phyloP scores from a whole-genome alignment of 2,113 vertebrate species.

The Nesogale talazaci region DNA sequence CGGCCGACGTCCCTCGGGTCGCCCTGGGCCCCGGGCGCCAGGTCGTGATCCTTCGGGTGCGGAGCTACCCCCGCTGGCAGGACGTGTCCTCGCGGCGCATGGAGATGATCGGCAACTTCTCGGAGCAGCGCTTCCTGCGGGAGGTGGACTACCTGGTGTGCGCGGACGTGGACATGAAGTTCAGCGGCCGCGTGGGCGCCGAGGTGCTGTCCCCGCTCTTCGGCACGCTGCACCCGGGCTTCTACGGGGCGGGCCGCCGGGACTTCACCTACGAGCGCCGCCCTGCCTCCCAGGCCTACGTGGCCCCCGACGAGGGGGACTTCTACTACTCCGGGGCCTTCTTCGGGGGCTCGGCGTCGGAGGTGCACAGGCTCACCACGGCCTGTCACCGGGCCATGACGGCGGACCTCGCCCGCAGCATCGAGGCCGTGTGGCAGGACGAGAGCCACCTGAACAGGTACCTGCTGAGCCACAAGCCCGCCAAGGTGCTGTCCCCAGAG shows the following conservation, averaged over 20 bases:
- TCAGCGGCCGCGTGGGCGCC: slow-evolving; percentile 76
- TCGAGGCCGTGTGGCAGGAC: slow-evolving; percentile 85
- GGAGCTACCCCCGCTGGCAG: slow-evolving; percentile 79
- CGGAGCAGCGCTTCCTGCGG: background rate
- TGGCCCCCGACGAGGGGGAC: slow-evolving; percentile 75
- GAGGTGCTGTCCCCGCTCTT: slow-evolving; percentile 80
- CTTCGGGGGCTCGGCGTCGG: slow-evolving; percentile 77
- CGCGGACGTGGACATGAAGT: slow-evolving; percentile 82
- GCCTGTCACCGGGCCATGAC: slow-evolving; percentile 77
- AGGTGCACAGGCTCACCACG: slow-evolving; percentile 75
- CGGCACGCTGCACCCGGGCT: slow-evolving; percentile 79
- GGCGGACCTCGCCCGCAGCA: slow-evolving; percentile 38
- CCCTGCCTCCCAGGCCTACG: slow-evolving; percentile 71
- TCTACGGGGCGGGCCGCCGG: background rate
- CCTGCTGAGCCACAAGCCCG: slow-evolving; percentile 84
- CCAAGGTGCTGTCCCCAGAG: slow-evolving; percentile 85
- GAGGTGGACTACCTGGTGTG: slow-evolving; percentile 80
- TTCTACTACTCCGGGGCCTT: slow-evolving; percentile 84
- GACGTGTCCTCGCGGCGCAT: slow-evolving; percentile 82
- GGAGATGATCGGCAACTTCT: slow-evolving; percentile 76
- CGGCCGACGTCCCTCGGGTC: slow-evolving; percentile 67
- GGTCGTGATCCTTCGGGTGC: slow-evolving; percentile 14
- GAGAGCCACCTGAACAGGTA: slow-evolving; percentile 77
- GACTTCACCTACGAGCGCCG: slow-evolving; percentile 79
- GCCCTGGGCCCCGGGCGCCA: slow-evolving; percentile 28